Evolutionary conservation across 1,140 invertebrate genomes (phyloP), one percentile per base, ranked within the genome.

Genomic region (Leptonema lineaticorne): DNA sequence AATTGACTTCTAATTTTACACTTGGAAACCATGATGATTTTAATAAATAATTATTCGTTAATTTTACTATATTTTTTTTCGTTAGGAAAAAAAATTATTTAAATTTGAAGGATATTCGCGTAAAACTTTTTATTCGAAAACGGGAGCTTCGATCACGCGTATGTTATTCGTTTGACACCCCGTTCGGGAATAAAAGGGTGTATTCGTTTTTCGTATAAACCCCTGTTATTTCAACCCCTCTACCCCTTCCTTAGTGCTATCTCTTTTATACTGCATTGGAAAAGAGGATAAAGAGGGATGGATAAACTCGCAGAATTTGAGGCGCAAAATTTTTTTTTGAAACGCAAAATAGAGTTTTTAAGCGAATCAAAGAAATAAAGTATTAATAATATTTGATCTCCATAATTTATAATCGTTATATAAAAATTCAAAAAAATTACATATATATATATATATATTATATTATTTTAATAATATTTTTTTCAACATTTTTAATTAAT

Each of bases 131-230:
- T 6, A 14, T 27, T 14, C 63, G 45, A 33, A 29, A n/a, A 37
- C 7, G 66, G 6, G 63, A 37, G 28, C 53, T 11, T 18, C 37
- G 67, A 14, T 24, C 65, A 28, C 65, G 41, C 62, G 28, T 69
- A 72, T 69, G 71, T 72, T 68, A 50, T 45, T 57, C 46, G 68
- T 41, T 46, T 29, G 68, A 50, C 71, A 72, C 71, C 71, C 71
- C 71, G 67, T 72, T 72, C 69, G 33, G 71, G 71, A 72, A 72
- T 72, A 69, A 69, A 72, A 69, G 71, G 71, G 67, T 69, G 67
- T 20, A 67, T 8, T 48, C 18, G 26, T 20, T n/a, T 30, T 27
- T 41, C 9, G 14, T 37, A 16, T 14, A 28, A 28, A 20, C 41
- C 66, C 57, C 57, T 63, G 37, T 33, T 3, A 11, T n/a, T 24